phyloP scores from a whole-genome alignment of 2,888 invertebrate genomes.

The Cataglyphis cursor region DNA sequence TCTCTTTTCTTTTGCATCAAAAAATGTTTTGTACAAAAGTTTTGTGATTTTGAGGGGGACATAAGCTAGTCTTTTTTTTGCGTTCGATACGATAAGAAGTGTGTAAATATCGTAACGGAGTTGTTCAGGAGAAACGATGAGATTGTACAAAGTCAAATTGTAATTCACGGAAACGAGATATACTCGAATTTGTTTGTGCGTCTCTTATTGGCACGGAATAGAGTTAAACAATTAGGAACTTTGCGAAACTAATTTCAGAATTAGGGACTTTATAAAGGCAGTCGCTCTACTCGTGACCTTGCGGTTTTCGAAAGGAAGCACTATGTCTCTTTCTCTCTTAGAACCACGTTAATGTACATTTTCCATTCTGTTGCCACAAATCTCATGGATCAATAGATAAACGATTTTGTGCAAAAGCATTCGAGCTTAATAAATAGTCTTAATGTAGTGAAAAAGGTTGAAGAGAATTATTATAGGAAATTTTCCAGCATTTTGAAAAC shows the following conservation, averaged over 20 bases:
- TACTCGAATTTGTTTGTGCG: constrained; percentile 3
- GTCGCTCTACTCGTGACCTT: constrained; percentile 32
- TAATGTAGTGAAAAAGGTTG: not conserved
- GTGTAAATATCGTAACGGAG: constrained; percentile 31
- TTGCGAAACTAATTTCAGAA: constrained; percentile 33
- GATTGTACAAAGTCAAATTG: constrained; percentile 42
- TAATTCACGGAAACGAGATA: constrained; percentile 27
- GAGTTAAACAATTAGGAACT: constrained; percentile 51
- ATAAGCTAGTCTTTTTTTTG: constrained; percentile 16
- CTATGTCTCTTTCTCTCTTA: not conserved
- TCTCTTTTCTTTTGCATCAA: no score
- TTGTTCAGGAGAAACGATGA: not conserved
- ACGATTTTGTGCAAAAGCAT: not conserved
- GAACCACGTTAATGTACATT: constrained; percentile 8
- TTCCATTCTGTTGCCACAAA: constrained; percentile 3
- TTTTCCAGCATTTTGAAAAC: not conserved
- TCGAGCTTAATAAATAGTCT: not conserved
- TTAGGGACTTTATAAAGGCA: constrained; percentile 27
- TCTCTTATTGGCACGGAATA: constrained; percentile 6
- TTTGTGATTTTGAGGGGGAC: not conserved
- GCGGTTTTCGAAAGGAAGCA: constrained; percentile 31
- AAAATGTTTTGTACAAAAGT: no score
- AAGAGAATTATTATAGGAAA: not conserved
- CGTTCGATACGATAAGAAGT: constrained; percentile 15
- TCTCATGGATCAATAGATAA: not conserved